Evolutionary conservation across 2,888 invertebrate species (phyloP).

Genomic region (Ornithoptera alexandrae): DNA sequence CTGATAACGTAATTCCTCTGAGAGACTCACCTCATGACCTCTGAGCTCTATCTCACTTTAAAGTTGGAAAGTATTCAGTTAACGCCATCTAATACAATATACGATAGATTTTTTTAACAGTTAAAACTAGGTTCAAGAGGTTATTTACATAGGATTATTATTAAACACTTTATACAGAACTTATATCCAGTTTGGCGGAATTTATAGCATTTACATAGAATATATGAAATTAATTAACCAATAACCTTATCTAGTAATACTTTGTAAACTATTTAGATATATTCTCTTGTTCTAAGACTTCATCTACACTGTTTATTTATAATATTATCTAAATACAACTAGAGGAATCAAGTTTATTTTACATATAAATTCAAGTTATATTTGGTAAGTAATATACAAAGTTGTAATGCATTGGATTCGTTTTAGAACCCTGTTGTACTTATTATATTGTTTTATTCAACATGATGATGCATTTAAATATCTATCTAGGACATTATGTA

Average conservation of each 20-base stretch:
- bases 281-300: too few species aligned
- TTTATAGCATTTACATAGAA: conserved; percentile 4
- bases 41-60: background rate
- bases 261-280: too few species aligned
- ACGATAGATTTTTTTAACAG: background rate
- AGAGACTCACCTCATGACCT: background rate
- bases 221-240: background rate
- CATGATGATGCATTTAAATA: too few species aligned
- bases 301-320: too few species aligned
- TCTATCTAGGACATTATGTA: too few species aligned
- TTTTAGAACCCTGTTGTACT: conserved; percentile 51
- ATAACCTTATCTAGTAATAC: background rate
- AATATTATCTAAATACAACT: too few species aligned
- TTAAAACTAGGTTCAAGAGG: background rate
- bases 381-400: too few species aligned
- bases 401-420: conserved; percentile 41
- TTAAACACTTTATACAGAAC: conserved; percentile 20
- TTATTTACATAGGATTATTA: conserved; percentile 16
- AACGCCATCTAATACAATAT: background rate
- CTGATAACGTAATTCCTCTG: too few species aligned
- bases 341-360: too few species aligned
- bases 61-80: background rate
- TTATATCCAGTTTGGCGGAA: conserved; percentile 22
- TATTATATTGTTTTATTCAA: conserved; percentile 23
- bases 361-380: too few species aligned